Evolutionary conservation across 2,113 vertebrate genomes (phyloP).

Genomic region (Peromyscus californicus): DNA sequence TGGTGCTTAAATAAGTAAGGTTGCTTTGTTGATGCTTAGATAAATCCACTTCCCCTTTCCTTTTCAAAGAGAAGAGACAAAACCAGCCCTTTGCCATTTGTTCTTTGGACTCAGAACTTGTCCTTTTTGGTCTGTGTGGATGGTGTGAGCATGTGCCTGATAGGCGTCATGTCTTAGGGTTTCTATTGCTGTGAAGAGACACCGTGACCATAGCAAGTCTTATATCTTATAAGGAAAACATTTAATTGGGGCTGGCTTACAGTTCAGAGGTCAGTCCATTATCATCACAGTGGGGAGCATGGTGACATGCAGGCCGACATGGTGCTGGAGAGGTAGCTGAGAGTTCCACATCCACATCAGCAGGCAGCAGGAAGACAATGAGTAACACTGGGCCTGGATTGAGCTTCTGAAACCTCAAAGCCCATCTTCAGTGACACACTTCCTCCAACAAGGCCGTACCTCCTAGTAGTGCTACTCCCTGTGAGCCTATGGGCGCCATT

Average conservation of each 20-base stretch:
- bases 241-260: not conserved
- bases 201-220: not conserved
- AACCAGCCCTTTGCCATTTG: not conserved
- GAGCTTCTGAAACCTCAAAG: not conserved
- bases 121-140: not conserved
- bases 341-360: not conserved
- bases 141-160: not conserved
- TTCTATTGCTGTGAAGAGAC: not conserved
- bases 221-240: not conserved
- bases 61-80: not conserved
- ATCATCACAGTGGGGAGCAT: not conserved
- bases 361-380: not conserved
- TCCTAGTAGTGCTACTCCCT: not conserved
- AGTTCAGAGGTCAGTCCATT: not conserved
- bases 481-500: not conserved
- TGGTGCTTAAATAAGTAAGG: not conserved
- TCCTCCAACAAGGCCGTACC: not conserved
- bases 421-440: too few relatives aligned
- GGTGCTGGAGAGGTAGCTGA: not conserved
- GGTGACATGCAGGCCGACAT: not conserved
- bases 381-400: not conserved
- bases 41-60: slow-evolving; percentile 25
- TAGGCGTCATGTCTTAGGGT: not conserved
- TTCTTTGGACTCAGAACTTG: not conserved
- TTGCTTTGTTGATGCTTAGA: not conserved